Evolutionary conservation across 2,797 vertebrate species (phyloP), one percentile per base, ranked within the genome.

Genomic region (Melanogrammus aeglefinus): DNA sequence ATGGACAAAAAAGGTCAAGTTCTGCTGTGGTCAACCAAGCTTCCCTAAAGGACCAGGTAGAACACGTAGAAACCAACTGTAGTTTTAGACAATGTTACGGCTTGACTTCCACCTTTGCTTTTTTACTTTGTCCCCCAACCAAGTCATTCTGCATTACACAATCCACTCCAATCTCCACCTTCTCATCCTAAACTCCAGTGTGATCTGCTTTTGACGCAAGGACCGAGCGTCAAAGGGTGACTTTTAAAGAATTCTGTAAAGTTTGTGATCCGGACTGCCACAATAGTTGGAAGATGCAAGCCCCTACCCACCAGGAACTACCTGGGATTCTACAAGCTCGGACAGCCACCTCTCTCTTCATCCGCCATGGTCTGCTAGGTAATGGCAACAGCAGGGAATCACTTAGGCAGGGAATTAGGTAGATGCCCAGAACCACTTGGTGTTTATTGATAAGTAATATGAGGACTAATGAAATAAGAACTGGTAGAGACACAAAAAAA

Each of bases 301-400:
- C 76, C 95, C 94, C 0, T 77, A 91, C n/a, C 47, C 95, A 96
- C 75, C 93, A 88, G 77, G 93, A n/a, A 96, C 85, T 98, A 96
- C 83, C 91, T 99, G 75, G 97, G 97, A 31, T 95, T 99, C 77
- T 98, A 98, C 73, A 96, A 92, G 2, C 1, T 96, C 79, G 94
- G n/a, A 97, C 84, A 93, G 93, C n/a, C 94, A 95, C 83, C 91
- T 72, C 83, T 97, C 70, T 97, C 97, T 75, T 57, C 88, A n/a
- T 90, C 88, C 36, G 96, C 27, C 95, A 97, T 29, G n/a, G 97
- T 31, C 91, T 99, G 36, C 89, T 98, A 87, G 97, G 97, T 99
- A 95, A 90, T 77, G 39, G 38, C n/a, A 44, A 63, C n/a, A 27
- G 7, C n/a, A n/a, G 35, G n/a, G n/a, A n/a, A n/a, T n/a, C n/a